A percentile compares a stretch with the other conserved stretches of the same genome.
phyloP scores from a whole-genome alignment of 2,113 vertebrate genomes.

The Excalfactoria chinensis region DNA sequence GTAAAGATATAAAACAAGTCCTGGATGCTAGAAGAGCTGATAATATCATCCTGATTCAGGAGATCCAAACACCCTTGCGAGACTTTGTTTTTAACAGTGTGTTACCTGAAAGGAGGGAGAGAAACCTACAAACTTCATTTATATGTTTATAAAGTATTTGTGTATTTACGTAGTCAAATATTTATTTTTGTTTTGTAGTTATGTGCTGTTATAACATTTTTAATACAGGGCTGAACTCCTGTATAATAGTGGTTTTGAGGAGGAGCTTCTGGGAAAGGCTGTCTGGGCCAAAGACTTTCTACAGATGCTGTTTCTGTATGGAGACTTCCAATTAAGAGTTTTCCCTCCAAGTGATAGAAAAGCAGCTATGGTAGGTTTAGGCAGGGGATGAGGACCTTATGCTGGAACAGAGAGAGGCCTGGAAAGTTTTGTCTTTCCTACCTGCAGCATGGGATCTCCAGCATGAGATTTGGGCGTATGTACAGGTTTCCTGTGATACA shows the following conservation, averaged over 20 bases:
- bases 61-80: not conserved
- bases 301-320: not conserved
- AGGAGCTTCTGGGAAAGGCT: not conserved
- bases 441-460: not conserved
- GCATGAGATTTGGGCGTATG: not conserved
- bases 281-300: not conserved
- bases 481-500: rapidly evolving
- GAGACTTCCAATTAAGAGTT: not conserved
- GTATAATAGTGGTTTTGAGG: not conserved
- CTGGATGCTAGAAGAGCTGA: not conserved
- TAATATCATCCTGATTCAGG: constrained; percentile 5
- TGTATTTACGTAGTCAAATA: not conserved
- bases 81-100: not conserved
- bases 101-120: not conserved
- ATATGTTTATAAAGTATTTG: not conserved
- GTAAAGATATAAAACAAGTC: not conserved
- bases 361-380: not conserved
- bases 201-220: not conserved
- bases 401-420: not conserved
- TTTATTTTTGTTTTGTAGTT: not conserved
- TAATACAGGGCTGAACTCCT: not conserved
- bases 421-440: not conserved
- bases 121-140: not conserved
- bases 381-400: not conserved
- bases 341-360: not conserved